These are phyloP conservation scores for Ptilonorhynchus violaceus DNA, from an alignment of 2,113 vertebrate species.

Conservation along the genomic window DNA sequence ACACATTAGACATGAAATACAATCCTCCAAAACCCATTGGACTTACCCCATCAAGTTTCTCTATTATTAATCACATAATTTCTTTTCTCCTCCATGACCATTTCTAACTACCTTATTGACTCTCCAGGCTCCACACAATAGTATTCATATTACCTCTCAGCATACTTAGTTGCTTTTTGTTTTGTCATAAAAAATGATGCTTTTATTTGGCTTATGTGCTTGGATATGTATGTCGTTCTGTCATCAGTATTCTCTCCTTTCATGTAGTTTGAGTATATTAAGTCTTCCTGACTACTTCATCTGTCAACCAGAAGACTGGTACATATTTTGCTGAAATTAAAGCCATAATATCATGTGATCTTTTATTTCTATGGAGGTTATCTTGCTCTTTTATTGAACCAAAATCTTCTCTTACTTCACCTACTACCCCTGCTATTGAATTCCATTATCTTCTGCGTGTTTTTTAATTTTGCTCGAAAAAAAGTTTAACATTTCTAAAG, in stretches of 20 bases:
- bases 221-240: background rate
- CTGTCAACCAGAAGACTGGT: background rate
- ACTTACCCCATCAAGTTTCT: background rate
- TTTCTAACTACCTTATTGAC: background rate
- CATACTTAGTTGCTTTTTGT: background rate
- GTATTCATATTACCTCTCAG: background rate
- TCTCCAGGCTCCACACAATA: background rate
- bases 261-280: background rate
- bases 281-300: conserved; percentile 1
- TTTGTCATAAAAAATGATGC: background rate
- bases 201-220: background rate
- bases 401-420: background rate
- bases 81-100: background rate
- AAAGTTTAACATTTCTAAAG: background rate
- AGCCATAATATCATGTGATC: background rate
- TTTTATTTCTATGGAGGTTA: background rate
- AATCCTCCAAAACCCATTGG: background rate
- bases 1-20: background rate
- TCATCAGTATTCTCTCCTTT: background rate
- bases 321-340: background rate
- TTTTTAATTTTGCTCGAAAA: background rate
- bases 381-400: background rate
- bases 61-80: background rate
- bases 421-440: background rate
- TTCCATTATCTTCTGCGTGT: background rate